Evolutionary conservation across 2,113 vertebrate genomes (phyloP).

Genomic region (Xyrauchen texanus): DNA sequence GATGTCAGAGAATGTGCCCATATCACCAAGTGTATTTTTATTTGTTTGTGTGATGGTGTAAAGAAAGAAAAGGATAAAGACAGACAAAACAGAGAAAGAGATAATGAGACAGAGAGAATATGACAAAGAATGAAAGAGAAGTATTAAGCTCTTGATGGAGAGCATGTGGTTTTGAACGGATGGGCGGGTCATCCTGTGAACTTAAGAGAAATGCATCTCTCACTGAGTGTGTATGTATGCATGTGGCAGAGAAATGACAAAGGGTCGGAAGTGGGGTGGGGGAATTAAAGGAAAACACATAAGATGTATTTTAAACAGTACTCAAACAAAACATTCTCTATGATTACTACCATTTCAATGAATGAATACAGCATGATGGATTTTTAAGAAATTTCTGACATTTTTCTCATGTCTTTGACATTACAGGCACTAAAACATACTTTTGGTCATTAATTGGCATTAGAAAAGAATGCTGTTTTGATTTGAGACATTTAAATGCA

Average conservation of each 20-base stretch:
- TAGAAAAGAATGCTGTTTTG: too few relatives aligned
- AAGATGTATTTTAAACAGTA: slow-evolving; percentile 8
- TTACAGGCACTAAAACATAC: too few relatives aligned
- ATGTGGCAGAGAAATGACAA: slow-evolving; percentile 37
- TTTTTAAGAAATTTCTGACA: background rate
- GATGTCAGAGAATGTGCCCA: too few relatives aligned
- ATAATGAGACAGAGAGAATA: background rate
- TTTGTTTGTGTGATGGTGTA: background rate
- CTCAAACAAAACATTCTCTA: background rate
- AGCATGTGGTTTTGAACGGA: slow-evolving; percentile 51
- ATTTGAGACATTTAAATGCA: too few relatives aligned
- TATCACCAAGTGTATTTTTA: background rate
- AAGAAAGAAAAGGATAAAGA: background rate
- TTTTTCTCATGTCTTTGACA: background rate
- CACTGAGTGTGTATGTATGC: slow-evolving; percentile 11
- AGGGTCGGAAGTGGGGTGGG: slow-evolving; percentile 23
- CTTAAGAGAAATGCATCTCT: slow-evolving; percentile 26
- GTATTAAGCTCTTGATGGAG: background rate
- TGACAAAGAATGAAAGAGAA: background rate
- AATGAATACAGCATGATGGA: background rate
- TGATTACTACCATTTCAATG: background rate
- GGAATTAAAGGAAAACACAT: slow-evolving; percentile 24
- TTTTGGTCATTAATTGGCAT: too few relatives aligned
- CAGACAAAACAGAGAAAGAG: background rate
- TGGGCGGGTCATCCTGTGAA: slow-evolving; percentile 57